Base-by-base conservation (phyloP, 2,113 vertebrate genomes). In the Pterocles gutturalis region DNA sequence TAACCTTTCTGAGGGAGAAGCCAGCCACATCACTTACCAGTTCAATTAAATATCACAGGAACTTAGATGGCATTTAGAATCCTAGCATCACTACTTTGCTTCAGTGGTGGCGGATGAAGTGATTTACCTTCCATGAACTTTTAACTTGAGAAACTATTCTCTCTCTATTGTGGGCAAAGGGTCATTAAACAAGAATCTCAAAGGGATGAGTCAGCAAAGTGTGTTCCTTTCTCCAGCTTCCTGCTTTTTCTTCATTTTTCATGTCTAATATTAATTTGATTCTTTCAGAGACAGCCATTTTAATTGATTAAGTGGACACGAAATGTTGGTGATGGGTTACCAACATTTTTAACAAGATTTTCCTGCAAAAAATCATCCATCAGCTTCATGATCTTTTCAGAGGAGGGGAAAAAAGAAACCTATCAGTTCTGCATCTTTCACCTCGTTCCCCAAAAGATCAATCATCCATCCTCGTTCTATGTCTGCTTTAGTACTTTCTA, bases 181-280 rank as follows among this genome's bases (percentile, higher is more conserved):
- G 24, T 70, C 78, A 81, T 96, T 90, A 94, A 93, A 88, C 9
- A 51, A 21, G 38, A 53, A 51, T 86, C n/a, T 93, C 29, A n/a
- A 33, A 62, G 13, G 64, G 20, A 81, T 95, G 92, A 94, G 58
- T 96, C 76, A 88, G 71, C 58, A 83, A 70, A 58, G 62, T 38
- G 36, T 45, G 4, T 58, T 90, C 19, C 9, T 90, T 95, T 76
- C 51, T 73, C 13, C 46, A 66, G 17, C 51, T 87, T 85, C 49
- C n/a, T 92, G n/a, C 51, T 66, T 94, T 90, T 88, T 70, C 61
- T 72, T 94, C n/a, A 72, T 62, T 67, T 88, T 90, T 80, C 58
- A 8, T 86, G 46, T 71, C 45, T 90, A 38, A 64, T 61, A 81
- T 51, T 94, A 89, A 95, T 95, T 90, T 58, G 29, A 36, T 93